phyloP scores from a whole-genome alignment of 1,140 invertebrate genomes.

The Dermatophagoides farinae region DNA sequence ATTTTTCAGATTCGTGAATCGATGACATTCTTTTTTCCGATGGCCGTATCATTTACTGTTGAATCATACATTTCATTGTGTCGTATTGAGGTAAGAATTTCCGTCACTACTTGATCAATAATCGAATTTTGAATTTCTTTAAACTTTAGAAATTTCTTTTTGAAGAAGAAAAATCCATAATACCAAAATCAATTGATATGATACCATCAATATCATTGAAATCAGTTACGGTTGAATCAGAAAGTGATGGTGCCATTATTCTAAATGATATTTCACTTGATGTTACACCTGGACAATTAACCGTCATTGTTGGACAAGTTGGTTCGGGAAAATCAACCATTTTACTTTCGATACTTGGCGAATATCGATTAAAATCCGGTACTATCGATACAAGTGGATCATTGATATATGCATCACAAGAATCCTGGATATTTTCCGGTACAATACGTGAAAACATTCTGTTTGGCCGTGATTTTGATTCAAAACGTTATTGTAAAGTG shows the following conservation, averaged over 20 bases:
- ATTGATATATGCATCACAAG: constrained; percentile 26
- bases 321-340: constrained; percentile 16
- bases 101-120: not conserved
- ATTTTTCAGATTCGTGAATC: constrained; percentile 42
- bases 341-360: constrained; percentile 14
- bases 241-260: constrained; percentile 41
- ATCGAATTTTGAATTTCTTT: not conserved
- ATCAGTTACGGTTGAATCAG: constrained; percentile 32
- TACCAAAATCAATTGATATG: constrained; percentile 40
- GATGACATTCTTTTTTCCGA: constrained; percentile 46
- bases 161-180: constrained; percentile 36
- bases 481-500: constrained; percentile 47
- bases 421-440: constrained; percentile 50
- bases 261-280: constrained; percentile 24
- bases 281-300: constrained; percentile 7
- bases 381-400: not conserved
- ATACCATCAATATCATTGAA: constrained; percentile 33
- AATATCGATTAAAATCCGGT: not conserved
- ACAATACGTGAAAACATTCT: constrained; percentile 59
- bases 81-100: constrained; percentile 26
- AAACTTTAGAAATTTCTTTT: constrained; percentile 61
- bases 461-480: constrained; percentile 48
- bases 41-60: constrained; percentile 36
- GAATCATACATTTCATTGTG: constrained; percentile 39
- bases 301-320: constrained; percentile 14